Evolutionary conservation across 2,113 vertebrate species (phyloP).

Genomic region (Sylvietta virens): DNA sequence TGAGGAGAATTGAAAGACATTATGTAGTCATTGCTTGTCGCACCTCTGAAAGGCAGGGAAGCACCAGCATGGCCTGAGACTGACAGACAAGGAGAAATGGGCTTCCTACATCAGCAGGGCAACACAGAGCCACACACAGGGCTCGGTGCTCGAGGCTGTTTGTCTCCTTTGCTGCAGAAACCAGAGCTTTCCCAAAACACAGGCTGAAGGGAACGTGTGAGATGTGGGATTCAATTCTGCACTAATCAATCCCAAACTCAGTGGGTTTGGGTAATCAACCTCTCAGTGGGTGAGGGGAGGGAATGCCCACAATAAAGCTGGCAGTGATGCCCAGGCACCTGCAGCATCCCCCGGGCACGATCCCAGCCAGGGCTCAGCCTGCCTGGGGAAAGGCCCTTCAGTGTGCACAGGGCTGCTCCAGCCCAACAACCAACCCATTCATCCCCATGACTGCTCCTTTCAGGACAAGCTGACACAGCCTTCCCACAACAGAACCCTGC

Average conservation of each 20-base stretch:
- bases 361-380: background rate
- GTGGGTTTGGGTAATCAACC: too few species aligned
- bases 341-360: background rate
- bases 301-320: background rate
- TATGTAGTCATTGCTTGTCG: background rate
- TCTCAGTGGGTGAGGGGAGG: accelerated
- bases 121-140: background rate
- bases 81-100: background rate
- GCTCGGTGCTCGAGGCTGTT: accelerated
- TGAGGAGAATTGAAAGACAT: background rate
- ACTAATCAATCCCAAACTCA: background rate
- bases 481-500: slow-evolving; percentile 4
- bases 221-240: background rate
- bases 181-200: background rate
- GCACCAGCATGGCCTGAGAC: background rate
- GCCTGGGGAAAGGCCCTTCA: background rate
- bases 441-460: slow-evolving; percentile 28
- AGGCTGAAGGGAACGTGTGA: accelerated
- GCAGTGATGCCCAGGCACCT: slow-evolving; percentile 1
- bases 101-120: background rate
- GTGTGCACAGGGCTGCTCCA: background rate
- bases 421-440: slow-evolving; percentile 11
- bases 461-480: background rate
- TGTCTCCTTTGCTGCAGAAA: background rate
- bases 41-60: background rate